Percentiles rank a stretch among this genome's conserved stretches.
These are phyloP conservation scores for Apaloderma vittatum DNA, from an alignment of 2,113 vertebrate genomes.

Conservation along the genomic window DNA sequence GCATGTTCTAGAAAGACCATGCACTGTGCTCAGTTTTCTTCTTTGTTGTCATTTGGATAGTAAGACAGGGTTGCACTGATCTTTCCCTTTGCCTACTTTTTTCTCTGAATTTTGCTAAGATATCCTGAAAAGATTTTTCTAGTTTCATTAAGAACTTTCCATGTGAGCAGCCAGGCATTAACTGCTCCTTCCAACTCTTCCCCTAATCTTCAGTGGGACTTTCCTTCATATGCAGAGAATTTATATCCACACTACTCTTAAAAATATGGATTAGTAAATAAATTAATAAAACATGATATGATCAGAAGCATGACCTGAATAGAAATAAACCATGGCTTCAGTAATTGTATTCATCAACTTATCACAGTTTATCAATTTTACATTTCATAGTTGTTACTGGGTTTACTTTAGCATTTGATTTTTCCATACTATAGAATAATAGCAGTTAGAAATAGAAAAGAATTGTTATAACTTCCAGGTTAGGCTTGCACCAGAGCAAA, in stretches of 20 bases:
- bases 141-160: not conserved
- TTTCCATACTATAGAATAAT: not conserved
- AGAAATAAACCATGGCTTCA: not conserved
- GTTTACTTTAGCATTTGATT: not conserved
- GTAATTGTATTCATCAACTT: not conserved
- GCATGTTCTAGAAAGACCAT: not conserved
- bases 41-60: not conserved
- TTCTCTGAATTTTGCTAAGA: not conserved
- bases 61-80: not conserved
- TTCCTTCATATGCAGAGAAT: not conserved
- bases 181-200: not conserved
- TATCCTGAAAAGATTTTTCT: not conserved
- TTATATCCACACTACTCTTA: not conserved
- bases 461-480: not conserved
- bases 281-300: not conserved
- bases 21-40: not conserved
- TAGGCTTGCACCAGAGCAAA: not conserved
- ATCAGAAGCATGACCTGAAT: not conserved
- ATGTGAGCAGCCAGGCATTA: not conserved
- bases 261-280: not conserved
- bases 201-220: not conserved
- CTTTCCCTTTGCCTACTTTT: not conserved
- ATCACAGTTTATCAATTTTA: not conserved
- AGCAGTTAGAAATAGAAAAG: not conserved
- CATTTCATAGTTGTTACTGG: not conserved